A percentile compares a stretch with the other conserved stretches of the same genome.
phyloP scores from a whole-genome alignment of 2,113 vertebrate genomes.

The Accipiter cooperii region DNA sequence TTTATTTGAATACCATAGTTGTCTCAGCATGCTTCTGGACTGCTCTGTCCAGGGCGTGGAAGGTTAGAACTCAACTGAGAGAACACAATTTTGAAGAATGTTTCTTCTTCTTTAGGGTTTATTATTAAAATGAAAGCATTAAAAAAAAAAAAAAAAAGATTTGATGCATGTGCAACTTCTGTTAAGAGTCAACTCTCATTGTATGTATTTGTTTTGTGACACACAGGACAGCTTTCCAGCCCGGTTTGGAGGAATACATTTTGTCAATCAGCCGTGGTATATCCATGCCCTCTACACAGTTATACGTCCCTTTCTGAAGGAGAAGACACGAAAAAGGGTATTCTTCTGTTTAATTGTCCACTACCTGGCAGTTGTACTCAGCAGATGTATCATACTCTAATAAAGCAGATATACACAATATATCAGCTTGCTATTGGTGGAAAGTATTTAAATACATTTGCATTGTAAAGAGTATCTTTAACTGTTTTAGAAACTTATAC shows the following conservation, averaged over 20 bases:
- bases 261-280: conserved; percentile 98
- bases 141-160: neutral
- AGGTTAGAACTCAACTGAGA: neutral
- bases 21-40: neutral
- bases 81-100: neutral
- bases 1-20: neutral
- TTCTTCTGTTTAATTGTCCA: conserved; percentile 12
- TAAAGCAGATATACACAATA: neutral
- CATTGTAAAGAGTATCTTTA: neutral
- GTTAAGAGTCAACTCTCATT: neutral
- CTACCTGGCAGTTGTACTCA: neutral
- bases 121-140: neutral
- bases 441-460: neutral
- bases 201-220: conserved; percentile 2
- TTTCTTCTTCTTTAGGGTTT: neutral
- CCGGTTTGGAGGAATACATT: conserved; percentile 97
- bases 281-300: conserved; percentile 98
- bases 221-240: conserved; percentile 96
- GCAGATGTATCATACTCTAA: neutral
- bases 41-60: neutral
- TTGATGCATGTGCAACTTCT: neutral
- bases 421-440: neutral
- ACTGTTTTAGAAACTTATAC: neutral
- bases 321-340: conserved; percentile 99
- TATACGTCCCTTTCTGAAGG: conserved; percentile 95